A percentile compares a stretch with the other conserved stretches of the same genome.
Evolutionary conservation across 2,797 vertebrate genomes (phyloP).

Genomic region (Petrocephalus schoutedeni): DNA sequence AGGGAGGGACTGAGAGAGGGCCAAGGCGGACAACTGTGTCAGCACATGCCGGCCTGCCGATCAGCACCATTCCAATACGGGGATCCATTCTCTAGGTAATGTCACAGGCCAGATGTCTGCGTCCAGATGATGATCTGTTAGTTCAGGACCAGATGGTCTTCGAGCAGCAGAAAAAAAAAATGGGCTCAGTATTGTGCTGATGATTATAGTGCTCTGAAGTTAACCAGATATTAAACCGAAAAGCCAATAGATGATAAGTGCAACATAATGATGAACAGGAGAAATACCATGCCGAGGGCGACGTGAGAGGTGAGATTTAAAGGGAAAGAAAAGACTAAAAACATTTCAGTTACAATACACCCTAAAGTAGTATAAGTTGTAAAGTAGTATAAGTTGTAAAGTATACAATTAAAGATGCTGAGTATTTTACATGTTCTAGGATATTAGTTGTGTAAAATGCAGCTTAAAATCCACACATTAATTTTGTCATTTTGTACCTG

Average conservation of each 20-base stretch:
- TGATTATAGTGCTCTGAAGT: not conserved
- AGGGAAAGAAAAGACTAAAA: not conserved
- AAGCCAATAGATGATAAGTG: not conserved
- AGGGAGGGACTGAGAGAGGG: not conserved
- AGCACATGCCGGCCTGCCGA: not conserved
- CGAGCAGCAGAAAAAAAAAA: not conserved
- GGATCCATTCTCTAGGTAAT: constrained; percentile 6
- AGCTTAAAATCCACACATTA: not conserved
- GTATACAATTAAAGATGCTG: not conserved
- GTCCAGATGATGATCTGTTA: not conserved
- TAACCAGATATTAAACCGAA: not conserved
- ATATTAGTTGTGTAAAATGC: not conserved
- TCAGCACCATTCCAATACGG: not conserved
- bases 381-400: not conserved
- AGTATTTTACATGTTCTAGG: not conserved
- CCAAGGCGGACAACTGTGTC: not conserved
- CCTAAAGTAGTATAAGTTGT: not conserved
- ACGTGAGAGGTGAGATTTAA: not conserved
- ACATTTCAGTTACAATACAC: not conserved
- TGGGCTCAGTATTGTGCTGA: not conserved
- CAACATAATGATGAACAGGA: not conserved
- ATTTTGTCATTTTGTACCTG: not conserved
- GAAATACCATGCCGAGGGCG: not conserved
- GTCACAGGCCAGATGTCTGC: constrained; percentile 9
- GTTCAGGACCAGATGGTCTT: not conserved